phyloP scores from a whole-genome alignment of 2,888 invertebrate species.

The Teleogryllus oceanicus region DNA sequence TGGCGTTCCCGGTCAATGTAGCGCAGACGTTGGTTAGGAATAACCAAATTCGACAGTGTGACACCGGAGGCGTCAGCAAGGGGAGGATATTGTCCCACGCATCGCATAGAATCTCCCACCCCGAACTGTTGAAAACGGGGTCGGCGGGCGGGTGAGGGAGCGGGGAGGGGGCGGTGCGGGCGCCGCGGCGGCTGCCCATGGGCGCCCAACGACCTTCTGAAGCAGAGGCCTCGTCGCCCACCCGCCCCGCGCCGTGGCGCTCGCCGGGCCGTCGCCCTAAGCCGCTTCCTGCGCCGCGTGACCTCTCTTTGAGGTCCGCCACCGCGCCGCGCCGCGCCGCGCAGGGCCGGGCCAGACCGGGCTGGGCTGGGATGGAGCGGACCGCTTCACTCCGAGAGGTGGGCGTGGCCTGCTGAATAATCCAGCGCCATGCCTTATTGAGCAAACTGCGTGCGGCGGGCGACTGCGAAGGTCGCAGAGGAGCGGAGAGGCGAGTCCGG shows the following conservation, averaged over 20 bases:
- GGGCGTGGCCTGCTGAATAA: not conserved
- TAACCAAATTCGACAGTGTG: no score
- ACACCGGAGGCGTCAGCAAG: no score
- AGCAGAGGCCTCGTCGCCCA: not conserved
- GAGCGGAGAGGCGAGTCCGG: not conserved
- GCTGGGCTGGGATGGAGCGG: no score
- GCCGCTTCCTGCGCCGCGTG: slow-evolving; percentile 5
- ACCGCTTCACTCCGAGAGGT: not conserved
- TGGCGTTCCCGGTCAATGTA: no score
- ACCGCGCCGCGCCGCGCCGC: not conserved
- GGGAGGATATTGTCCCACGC: no score
- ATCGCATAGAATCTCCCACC: no score
- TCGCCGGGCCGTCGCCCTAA: not conserved
- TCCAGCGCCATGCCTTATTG: slow-evolving; percentile 1
- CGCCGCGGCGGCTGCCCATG: not conserved
- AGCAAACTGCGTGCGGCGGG: not conserved
- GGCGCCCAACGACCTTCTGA: not conserved
- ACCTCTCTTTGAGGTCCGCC: slow-evolving; percentile 10
- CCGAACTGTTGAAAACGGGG: not conserved
- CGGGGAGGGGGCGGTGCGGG: not conserved
- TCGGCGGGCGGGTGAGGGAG: not conserved
- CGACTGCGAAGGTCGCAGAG: not conserved
- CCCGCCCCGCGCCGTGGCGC: not conserved
- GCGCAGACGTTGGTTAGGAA: no score
- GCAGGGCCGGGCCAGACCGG: not conserved